Evolutionary conservation across 2,113 vertebrate species (phyloP).

Genomic region (Microtus ochrogaster): DNA sequence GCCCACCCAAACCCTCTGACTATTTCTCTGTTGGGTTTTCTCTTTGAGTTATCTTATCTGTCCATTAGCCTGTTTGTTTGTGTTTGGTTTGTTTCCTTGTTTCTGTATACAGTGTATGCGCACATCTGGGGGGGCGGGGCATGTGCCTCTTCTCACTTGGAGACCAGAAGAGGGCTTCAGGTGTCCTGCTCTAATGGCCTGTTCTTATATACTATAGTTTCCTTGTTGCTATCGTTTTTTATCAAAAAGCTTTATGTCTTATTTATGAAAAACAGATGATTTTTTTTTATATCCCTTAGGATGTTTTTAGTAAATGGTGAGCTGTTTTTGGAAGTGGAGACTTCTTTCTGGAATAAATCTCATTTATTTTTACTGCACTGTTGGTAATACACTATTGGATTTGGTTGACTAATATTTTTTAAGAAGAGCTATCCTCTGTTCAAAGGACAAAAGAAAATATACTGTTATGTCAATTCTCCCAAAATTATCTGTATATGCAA

Average conservation of each 20-base stretch:
- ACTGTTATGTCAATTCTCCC: neutral
- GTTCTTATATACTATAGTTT: neutral
- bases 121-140: neutral
- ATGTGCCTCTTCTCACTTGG: neutral
- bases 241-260: conserved; percentile 28
- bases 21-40: neutral
- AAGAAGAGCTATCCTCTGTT: neutral
- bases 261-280: conserved; percentile 19
- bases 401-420: conserved; percentile 19
- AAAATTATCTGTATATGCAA: neutral
- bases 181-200: neutral
- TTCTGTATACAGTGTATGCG: neutral
- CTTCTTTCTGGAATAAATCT: neutral
- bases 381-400: conserved; percentile 7
- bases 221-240: neutral
- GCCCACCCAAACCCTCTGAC: neutral
- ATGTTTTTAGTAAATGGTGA: neutral
- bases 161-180: neutral
- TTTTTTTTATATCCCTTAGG: neutral
- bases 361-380: neutral
- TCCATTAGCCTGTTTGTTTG: neutral
- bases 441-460: neutral
- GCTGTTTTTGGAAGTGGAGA: neutral
- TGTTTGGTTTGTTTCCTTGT: neutral
- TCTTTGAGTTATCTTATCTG: neutral